These are phyloP conservation scores for Scopus umbretta DNA, from an alignment of 2,113 vertebrate genomes.

Conservation along the genomic window DNA sequence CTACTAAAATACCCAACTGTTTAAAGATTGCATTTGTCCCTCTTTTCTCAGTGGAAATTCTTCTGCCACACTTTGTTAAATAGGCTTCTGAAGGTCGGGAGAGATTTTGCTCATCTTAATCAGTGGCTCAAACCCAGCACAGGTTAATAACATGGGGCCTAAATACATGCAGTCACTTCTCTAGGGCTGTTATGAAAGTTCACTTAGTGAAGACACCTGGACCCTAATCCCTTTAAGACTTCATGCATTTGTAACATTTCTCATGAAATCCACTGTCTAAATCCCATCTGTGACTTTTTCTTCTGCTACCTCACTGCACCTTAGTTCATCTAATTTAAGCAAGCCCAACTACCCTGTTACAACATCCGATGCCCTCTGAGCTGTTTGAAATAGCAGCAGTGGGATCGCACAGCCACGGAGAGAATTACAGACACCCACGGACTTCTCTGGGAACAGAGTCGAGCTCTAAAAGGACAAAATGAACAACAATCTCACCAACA, in stretches of 20 bases:
- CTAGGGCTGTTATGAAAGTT: not conserved
- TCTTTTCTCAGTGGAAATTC: not conserved
- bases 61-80: not conserved
- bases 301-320: not conserved
- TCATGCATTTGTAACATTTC: not conserved
- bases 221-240: not conserved
- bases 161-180: not conserved
- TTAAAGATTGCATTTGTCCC: not conserved
- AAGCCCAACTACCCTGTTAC: not conserved
- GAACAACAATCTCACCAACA: not conserved
- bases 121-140: not conserved
- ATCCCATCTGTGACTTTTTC: not conserved
- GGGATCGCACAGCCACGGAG: fast-evolving
- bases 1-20: not conserved
- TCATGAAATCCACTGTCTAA: not conserved
- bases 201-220: not conserved
- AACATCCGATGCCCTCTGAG: not conserved
- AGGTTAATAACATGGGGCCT: not conserved
- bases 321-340: not conserved
- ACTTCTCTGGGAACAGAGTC: not conserved
- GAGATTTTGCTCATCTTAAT: not conserved
- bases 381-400: not conserved
- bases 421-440: not conserved
- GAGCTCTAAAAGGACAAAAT: not conserved
- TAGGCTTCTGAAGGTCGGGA: not conserved